Evolutionary conservation across 2,797 vertebrate species (phyloP), one percentile per base, ranked within the genome.

Genomic region (Geotrypetes seraphini): DNA sequence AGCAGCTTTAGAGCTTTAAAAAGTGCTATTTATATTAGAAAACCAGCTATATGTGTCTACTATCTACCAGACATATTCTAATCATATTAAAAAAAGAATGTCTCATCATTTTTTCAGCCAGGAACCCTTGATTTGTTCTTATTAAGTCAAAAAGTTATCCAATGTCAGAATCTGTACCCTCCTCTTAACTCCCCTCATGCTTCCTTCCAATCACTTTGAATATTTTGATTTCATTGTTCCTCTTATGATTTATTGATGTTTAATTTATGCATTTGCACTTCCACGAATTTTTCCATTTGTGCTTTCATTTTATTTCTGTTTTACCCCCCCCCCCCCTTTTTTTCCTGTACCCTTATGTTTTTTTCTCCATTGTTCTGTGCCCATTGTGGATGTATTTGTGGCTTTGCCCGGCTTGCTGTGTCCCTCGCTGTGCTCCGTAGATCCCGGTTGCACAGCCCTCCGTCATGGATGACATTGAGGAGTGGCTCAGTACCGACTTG

Each of bases 401-500:
- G 82, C 83, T 85, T 87, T 88, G 76, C 69, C 69, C 60, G 80
- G 72, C 78, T 73, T 70, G 66, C 71, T 62, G 72, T 72, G 43
- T 69, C 69, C 71, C 63, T 73, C 61, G 67, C 74, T 69, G 78
- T 79, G 66, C 79, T 73, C 66, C 67, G 47, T 84, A 99, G 93
- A 87, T 86, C 64, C 89, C 78, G 32, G 86, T 85, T 71, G 75
- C 77, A 52, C 93, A 95, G 79, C 81, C 91, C 87, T 95, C 91
- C 86, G 89, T 97, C 84, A 97, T 98, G 95, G 94, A 98, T 89
- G 94, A 98, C 88, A 96, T 98, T 88, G 95, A 98, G 91, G 86
- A 95, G 72, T 98, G 95, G 95, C 91, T 98, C 73, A 75, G 89
- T 87, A 89, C 89, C 44, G 95, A 98, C 66, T 84, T 98, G 95